Evolutionary conservation across 2,888 invertebrate genomes (phyloP), one percentile per base, ranked within the genome.

Genomic region (Coecobrya sp.): DNA sequence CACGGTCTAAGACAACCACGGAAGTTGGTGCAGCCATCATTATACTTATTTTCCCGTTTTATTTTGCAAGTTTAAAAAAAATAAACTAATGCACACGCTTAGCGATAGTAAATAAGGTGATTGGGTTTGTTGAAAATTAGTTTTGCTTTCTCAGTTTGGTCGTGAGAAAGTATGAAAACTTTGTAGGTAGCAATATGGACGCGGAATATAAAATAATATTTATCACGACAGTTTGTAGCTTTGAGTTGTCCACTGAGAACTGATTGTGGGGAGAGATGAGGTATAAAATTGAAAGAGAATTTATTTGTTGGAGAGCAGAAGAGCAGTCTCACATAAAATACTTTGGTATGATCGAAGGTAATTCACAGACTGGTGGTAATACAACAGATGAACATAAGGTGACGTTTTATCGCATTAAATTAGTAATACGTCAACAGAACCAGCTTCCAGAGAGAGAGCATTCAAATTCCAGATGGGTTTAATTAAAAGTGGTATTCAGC

Each of bases 1-100:
- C 98, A 96, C 99, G 97, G 96, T 99, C 98, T 96, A 98, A 97
- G 96, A 98, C 98, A 96, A 99, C 98, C 96, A 98, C 98, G 97
- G 98, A 98, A 96, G 98, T 98, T 96, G 97, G 97, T 96, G 98
- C 98, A 96, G 96, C 96, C 94, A 94, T 95, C 19, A 88, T 92
- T 36, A 30, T 19, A 5, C 11, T 36, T n/a, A 2, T 70, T 79
- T 76, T 79, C 79, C 2, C 36, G 11, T 10, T 49, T 49, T 49
- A 49, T 49, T 7, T 7, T 49, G 10, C n/a, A 13, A 49, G 11
- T 49, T 49, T 13, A 10, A 13, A 49, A 42, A 7, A 1, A 13
- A 49, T 10, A 22, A 10, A 59, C 59, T 22, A 25, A 19, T 22
- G 19, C 22, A 22, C 62, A 0, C 62, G 7, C 62, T 55, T 55